Conservation (phyloP, 2,888 invertebrate genomes). For the Cataglyphis altisquamis region DNA sequence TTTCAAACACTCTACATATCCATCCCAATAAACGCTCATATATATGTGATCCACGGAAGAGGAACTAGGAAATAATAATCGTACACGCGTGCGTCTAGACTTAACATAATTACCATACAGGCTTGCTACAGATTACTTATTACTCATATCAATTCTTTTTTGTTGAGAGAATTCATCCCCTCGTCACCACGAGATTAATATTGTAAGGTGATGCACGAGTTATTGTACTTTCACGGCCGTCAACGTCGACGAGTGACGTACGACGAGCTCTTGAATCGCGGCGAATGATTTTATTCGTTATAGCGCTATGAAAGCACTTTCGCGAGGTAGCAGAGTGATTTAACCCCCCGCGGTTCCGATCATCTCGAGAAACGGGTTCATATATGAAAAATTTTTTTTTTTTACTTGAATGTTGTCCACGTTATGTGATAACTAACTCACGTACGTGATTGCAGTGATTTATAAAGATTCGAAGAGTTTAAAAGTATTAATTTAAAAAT, state of each 20-base stretch:
- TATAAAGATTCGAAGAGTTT: background rate
- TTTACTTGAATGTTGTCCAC: background rate
- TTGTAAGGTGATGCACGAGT: conserved; percentile 62
- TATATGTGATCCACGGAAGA: conserved; percentile 66
- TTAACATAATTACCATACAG: conserved; percentile 70
- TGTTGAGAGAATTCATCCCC: conserved; percentile 17
- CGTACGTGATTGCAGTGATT: background rate
- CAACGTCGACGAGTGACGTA: conserved; percentile 49
- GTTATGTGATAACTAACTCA: background rate
- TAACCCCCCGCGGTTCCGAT: conserved; percentile 34
- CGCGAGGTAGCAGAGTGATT: conserved; percentile 23
- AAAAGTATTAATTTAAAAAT: background rate
- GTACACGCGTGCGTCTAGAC: conserved; percentile 71
- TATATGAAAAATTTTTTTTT: conserved; percentile 16
- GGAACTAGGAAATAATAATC: conserved; percentile 32
- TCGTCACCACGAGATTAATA: conserved; percentile 61
- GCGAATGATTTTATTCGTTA: conserved; percentile 39
- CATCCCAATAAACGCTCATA: conserved; percentile 50
- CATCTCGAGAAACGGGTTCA: conserved; percentile 22
- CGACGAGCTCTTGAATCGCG: conserved; percentile 1
- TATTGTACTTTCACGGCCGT: conserved; percentile 72
- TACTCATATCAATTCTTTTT: conserved; percentile 60
- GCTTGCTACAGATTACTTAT: conserved; percentile 71
- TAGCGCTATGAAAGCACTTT: background rate
- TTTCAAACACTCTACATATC: conserved; percentile 10